Evolutionary conservation across 2,888 invertebrate genomes (phyloP).

Genomic region (Bellardia bayeri): DNA sequence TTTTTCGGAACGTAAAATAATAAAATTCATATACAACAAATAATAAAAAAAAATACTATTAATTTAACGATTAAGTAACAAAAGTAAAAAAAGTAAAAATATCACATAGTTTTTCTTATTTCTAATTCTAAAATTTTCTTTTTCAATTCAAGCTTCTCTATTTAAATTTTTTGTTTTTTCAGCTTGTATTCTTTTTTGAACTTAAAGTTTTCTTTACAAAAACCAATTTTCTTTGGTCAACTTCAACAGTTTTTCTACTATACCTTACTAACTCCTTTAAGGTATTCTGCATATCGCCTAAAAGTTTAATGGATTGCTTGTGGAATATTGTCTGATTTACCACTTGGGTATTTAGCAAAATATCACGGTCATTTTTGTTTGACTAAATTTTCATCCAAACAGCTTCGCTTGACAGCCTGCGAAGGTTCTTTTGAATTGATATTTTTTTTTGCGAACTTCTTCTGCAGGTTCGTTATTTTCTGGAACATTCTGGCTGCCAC

Average conservation of each 20-base stretch:
- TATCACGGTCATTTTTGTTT: slow-evolving; percentile 24
- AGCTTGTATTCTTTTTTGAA: slow-evolving; percentile 41
- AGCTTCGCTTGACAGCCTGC: slow-evolving; percentile 17
- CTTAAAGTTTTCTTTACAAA: too few species aligned
- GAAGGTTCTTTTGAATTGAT: slow-evolving; percentile 6
- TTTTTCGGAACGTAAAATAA: too few species aligned
- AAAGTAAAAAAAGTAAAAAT: slow-evolving; percentile 5
- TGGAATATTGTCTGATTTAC: slow-evolving; percentile 18
- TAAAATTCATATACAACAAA: not conserved
- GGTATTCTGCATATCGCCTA: slow-evolving; percentile 24
- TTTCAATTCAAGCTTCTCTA: slow-evolving; percentile 51
- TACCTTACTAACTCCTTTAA: slow-evolving; percentile 50
- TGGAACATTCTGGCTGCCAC: slow-evolving; percentile 27
- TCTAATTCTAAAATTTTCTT: slow-evolving; percentile 55
- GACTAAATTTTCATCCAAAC: slow-evolving; percentile 22
- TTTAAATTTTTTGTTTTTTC: slow-evolving; percentile 48
- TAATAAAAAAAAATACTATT: not conserved
- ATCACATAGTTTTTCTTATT: slow-evolving; percentile 47
- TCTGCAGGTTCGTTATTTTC: slow-evolving; percentile 47
- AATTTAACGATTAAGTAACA: slow-evolving; percentile 25
- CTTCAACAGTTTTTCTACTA: slow-evolving; percentile 30
- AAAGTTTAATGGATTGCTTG: not conserved
- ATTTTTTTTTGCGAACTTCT: slow-evolving; percentile 39
- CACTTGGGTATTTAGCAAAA: slow-evolving; percentile 39
- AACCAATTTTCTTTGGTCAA: slow-evolving; percentile 27